Evolutionary conservation across 2,113 vertebrate species (phyloP), one percentile per base, ranked within the genome.

Genomic region (Otocyon megalotis): DNA sequence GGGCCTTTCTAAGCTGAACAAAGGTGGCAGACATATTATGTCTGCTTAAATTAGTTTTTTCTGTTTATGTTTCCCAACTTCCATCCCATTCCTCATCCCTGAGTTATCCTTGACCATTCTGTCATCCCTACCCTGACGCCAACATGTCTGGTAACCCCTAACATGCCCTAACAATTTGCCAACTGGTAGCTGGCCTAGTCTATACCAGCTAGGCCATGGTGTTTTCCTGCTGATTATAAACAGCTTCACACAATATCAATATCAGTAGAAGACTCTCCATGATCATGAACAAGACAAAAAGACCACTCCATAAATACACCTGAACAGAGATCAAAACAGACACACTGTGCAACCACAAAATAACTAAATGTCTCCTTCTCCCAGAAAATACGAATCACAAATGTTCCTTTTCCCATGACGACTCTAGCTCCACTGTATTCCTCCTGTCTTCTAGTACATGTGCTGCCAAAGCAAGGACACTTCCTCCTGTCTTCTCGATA

Each of bases 1-100:
- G 89, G 85, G 14, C 20, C 82, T 93, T 93, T 77, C 91, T 77
- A 37, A 74, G 30, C 81, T 32, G 43, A 88, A 69, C 60, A 92
- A 81, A 65, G 37, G 20, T 50, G 20, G 53, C 77, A 92, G 76
- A 89, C 60, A 32, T 60, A 85, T 43, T 69, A 80, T 17, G 35
- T 53, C 65, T 87, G 35, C 77, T 96, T 94, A 90, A 94, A 84
- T 89, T 92, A 88, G 50, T 28, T 81, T 87, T 90, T 93, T 96
- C 84, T 88, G 37, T 71, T 93, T 74, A 12, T 85, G 24, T 97
- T 71, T 91, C 81, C 89, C 88, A 48, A 77, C 63, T 90, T 65
- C 81, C 37, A 69, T 54, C 20, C 62, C 71, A 95, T 93, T 53
- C 58, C 48, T 97, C 96, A 96, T 85, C 67, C 50, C 48, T 84